These are phyloP conservation scores for Chionodraco myersi DNA, from an alignment of 2,113 vertebrate species.

Conservation along the genomic window DNA sequence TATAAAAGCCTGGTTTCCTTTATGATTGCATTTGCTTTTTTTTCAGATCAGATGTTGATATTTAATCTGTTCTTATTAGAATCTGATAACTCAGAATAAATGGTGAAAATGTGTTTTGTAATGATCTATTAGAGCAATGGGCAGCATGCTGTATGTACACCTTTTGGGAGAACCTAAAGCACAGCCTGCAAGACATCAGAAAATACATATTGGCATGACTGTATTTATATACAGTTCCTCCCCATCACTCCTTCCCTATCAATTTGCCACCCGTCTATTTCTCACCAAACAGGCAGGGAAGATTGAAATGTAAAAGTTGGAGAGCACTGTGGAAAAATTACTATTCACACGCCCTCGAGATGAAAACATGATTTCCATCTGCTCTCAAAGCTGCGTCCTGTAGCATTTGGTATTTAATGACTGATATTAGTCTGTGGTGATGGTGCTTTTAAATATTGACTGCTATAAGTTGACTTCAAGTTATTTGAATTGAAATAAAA, in stretches of 20 bases:
- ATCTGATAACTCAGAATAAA: too few relatives aligned
- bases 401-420: not conserved
- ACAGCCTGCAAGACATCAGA: not conserved
- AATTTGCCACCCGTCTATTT: not conserved
- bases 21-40: not conserved
- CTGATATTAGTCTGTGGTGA: not conserved
- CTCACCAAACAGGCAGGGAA: not conserved
- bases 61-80: too few relatives aligned
- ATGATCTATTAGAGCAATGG: too few relatives aligned
- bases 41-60: too few relatives aligned
- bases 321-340: not conserved
- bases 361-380: not conserved
- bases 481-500: not conserved
- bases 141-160: not conserved
- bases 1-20: not conserved
- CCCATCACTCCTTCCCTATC: too few relatives aligned
- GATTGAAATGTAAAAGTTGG: not conserved
- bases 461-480: not conserved
- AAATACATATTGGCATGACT: not conserved
- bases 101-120: too few relatives aligned
- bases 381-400: conserved; percentile 4
- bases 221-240: not conserved
- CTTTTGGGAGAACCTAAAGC: not conserved
- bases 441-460: not conserved
- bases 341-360: not conserved